A percentile compares a stretch with the other conserved stretches of the same genome.
These are phyloP conservation scores for Apogon talboti DNA, from an alignment of 2,797 vertebrate species.

Conservation along the genomic window DNA sequence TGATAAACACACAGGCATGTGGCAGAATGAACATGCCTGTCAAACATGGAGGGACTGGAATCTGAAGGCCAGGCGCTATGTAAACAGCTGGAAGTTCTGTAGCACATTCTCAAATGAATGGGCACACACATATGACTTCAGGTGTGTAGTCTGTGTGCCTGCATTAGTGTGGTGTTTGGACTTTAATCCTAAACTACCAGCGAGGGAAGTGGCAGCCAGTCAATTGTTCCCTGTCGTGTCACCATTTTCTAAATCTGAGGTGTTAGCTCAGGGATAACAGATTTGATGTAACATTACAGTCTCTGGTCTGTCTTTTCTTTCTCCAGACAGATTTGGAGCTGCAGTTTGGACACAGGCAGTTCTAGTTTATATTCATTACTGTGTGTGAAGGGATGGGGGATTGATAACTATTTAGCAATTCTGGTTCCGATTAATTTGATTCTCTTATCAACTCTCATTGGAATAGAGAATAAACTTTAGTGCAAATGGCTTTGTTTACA, in stretches of 20 bases:
- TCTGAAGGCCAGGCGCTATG: conserved; percentile 31
- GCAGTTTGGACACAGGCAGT: too few species aligned
- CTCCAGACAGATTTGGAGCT: background rate
- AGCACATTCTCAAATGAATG: conserved; percentile 8
- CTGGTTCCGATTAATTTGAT: too few species aligned
- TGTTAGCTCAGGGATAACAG: conserved; percentile 29
- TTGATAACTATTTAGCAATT: too few species aligned
- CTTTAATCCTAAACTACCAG: conserved; percentile 39
- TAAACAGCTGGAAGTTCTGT: conserved; percentile 21
- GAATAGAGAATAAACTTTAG: too few species aligned
- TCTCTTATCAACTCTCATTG: too few species aligned
- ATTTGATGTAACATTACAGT: conserved; percentile 32
- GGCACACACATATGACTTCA: conserved; percentile 12
- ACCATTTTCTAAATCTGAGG: conserved; percentile 23
- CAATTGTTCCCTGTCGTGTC: conserved; percentile 27
- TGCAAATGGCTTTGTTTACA: too few species aligned
- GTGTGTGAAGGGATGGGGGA: too few species aligned
- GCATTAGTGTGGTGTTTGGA: conserved; percentile 12
- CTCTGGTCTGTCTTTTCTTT: conserved; percentile 7
- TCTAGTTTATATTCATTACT: too few species aligned
- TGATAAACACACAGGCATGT: conserved; percentile 47
- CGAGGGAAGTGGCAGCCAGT: conserved; percentile 34
- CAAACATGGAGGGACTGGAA: conserved; percentile 18
- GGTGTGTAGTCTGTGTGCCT: conserved; percentile 10
- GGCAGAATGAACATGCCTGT: conserved; percentile 29